Evolutionary conservation across 2,888 invertebrate genomes (phyloP), one percentile per base, ranked within the genome.

Genomic region (Platycheirus albimanus): DNA sequence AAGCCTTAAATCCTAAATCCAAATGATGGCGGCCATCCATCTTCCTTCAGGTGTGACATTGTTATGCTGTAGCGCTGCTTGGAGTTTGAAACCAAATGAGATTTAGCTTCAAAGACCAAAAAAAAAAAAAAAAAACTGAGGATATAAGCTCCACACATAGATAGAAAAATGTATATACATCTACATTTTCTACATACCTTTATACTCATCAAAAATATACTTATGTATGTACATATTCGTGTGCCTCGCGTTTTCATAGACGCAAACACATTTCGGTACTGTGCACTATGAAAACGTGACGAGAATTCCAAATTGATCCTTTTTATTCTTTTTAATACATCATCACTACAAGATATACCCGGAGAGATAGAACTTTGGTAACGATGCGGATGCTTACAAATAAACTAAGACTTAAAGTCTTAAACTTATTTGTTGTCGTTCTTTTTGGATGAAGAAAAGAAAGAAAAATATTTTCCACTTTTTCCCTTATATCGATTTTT

Each of bases 201-300:
- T 56, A 64, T 49, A 70, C 63, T 64, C 70, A 45, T 49, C 38
- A 33, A 33, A 7, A 33, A 24, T 24, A 5, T 24, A 24, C 24
- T 5, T 24, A 24, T 24, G 24, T 33, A 33, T 33, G 7, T 33
- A 33, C 30, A 33, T 8, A 33, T 61, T 51, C 61, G 47, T 76
- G 56, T 74, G 43, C 61, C 66, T 64, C 76, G 81, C 52, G 74
- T 79, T 81, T 81, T 76, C 81, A 76, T 71, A 81, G 81, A 76
- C 76, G 76, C 81, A 76, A 76, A 81, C 71, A 81, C 81, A 81
- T 81, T 81, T 81, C 61, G 76, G 51, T 38, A 71, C 80, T 80
- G 69, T 80, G 75, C 80, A 80, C 80, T 80, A 80, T 76, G 81
- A 66, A 66, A 66, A 81, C 76, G 76, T 81, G 71, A 81, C 71